phyloP scores from a whole-genome alignment of 2,113 vertebrate species.

The Callospermophilus lateralis region DNA sequence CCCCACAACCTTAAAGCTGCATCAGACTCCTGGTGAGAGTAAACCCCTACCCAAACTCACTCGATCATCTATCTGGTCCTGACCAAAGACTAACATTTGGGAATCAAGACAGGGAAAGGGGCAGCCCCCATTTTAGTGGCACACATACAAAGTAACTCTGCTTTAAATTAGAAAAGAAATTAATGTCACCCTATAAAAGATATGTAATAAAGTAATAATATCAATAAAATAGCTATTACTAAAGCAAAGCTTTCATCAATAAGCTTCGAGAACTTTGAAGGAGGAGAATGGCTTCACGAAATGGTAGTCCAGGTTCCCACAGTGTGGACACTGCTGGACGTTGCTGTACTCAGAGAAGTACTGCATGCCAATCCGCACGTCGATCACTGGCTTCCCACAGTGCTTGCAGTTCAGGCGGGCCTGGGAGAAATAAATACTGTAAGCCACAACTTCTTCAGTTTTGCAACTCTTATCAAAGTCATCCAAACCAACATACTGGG shows the following conservation, averaged over 20 bases:
- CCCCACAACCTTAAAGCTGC: constrained; percentile 14
- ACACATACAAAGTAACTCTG: constrained; percentile 87
- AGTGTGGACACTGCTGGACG: constrained; percentile 99
- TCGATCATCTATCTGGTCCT: background rate
- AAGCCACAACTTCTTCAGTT: background rate
- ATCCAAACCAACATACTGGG: background rate
- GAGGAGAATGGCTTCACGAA: constrained; percentile 99
- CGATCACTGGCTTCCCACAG: constrained; percentile 98
- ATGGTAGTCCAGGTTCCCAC: constrained; percentile 99
- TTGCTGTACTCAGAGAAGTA: constrained; percentile 99
- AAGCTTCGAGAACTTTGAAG: constrained; percentile 99
- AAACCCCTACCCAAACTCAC: background rate
- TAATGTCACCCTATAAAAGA: constrained; percentile 90
- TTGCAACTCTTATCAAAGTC: background rate
- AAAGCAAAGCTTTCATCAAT: constrained; percentile 98
- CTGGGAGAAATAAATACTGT: constrained; percentile 83
- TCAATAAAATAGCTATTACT: constrained; percentile 95
- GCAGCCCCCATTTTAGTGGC: constrained; percentile 82
- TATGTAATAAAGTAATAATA: constrained; percentile 92
- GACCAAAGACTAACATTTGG: constrained; percentile 39
- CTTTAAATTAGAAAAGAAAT: constrained; percentile 91
- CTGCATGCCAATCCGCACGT: constrained; percentile 99
- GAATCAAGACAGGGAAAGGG: constrained; percentile 50
- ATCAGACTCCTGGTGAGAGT: background rate
- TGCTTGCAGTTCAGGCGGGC: constrained; percentile 99